phyloP scores from a whole-genome alignment of 2,113 vertebrate genomes.

The Tinamus guttatus region DNA sequence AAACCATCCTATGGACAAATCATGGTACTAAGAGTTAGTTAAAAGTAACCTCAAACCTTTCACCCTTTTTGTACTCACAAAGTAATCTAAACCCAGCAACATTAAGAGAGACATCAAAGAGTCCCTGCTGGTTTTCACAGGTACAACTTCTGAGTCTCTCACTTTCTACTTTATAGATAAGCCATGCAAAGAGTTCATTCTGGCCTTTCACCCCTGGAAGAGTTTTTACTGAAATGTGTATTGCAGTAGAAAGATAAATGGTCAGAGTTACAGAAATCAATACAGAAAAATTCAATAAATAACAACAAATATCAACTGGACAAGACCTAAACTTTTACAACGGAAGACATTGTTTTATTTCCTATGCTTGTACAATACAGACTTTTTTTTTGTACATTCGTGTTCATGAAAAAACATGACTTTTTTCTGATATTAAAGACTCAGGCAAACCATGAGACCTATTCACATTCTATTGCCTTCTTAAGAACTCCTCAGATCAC shows the following conservation, averaged over 20 bases:
- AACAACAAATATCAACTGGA: constrained; percentile 49
- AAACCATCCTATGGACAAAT: constrained; percentile 74
- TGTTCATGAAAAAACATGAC: not conserved
- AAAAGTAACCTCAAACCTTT: constrained; percentile 77
- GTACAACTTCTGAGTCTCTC: constrained; percentile 69
- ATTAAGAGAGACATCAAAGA: constrained; percentile 81
- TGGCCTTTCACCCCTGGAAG: constrained; percentile 72
- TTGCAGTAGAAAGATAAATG: constrained; percentile 74
- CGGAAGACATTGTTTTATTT: constrained; percentile 52
- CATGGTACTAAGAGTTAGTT: constrained; percentile 71
- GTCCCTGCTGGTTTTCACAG: constrained; percentile 72
- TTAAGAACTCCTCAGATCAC: constrained; percentile 27
- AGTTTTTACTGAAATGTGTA: constrained; percentile 71
- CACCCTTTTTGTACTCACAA: constrained; percentile 71
- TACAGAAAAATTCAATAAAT: constrained; percentile 69
- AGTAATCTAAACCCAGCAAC: constrained; percentile 77
- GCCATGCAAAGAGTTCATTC: constrained; percentile 69
- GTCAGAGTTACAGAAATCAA: constrained; percentile 71
- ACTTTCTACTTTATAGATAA: constrained; percentile 75
- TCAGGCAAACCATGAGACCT: constrained; percentile 1
- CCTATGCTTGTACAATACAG: not conserved
- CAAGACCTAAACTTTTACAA: constrained; percentile 49
- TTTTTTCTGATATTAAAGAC: constrained; percentile 36
- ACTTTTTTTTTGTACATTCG: not conserved
- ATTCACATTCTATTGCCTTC: not conserved